Base-by-base conservation (phyloP, 2,113 vertebrate species). In the Garra rufa region DNA sequence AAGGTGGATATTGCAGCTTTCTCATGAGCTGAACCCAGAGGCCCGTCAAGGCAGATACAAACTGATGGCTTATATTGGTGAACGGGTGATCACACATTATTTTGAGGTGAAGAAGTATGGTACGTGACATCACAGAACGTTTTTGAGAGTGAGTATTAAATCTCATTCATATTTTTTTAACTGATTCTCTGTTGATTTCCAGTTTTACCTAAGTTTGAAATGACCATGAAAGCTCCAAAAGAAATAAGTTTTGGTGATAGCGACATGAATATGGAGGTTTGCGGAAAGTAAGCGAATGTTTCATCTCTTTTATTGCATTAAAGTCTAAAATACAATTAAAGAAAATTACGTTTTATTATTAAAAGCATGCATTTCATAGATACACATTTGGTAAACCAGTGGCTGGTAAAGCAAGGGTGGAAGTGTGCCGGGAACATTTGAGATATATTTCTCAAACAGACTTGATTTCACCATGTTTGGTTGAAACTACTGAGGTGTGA, bases 91-190 rank as follows among this genome's bases (percentile, higher is more conserved):
- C 6, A 13, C 0, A 11, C 88, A 94, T 6, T 2, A 0, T 10
- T 95, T 94, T 85, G 91, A 87, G 4, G 94, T 94, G 28, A 90
- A 93, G 77, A 93, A 94, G 63, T 92, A 93, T 67, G 92, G 93
- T 94, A 85, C 77, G 92, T 87, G 19, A 30, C 8, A 28, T 44
- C 8, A 43, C n/a, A 19, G 2, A 28, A 28, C 21, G 6, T 0
- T 15, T 11, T 76, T 2, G n/a, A 26, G 9, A n/a, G 76, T 50
- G n/a, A 63, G 13, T 1, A 2, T 21, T 41, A 71, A 24, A 19
- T 52, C 1, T 34, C 63, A 70, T 21, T 76, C 61, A 38, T 10
- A 21, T 21, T 79, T 87, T 10, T 13, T 19, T 0, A 1, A 1
- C 24, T n/a, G 48, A 86, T 86, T 52, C 28, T 0, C 11, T 77